Percentiles rank a stretch among this genome's conserved stretches.
Conservation (phyloP, 2,797 vertebrate genomes). For the Hydrophis major region DNA sequence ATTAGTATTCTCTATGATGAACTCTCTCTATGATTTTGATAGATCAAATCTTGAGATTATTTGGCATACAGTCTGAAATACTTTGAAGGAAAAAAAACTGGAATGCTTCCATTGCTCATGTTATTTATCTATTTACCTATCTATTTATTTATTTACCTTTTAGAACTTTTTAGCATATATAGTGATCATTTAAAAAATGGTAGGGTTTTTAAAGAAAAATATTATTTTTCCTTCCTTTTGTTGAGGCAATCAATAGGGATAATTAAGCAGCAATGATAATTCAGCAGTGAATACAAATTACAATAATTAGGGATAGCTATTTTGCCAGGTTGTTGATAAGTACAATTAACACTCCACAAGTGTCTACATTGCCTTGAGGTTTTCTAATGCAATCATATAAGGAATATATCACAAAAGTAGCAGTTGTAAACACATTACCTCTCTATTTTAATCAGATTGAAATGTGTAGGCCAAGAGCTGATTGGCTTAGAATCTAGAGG, state of each 20-base stretch:
- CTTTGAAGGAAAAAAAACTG: background rate
- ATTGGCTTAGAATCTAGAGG: conserved; percentile 90
- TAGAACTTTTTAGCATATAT: background rate
- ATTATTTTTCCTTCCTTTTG: background rate
- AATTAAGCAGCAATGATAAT: background rate
- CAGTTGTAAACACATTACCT: conserved; percentile 73
- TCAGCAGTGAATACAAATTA: background rate
- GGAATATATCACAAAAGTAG: background rate
- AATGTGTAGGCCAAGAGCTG: conserved; percentile 93
- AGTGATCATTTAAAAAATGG: background rate
- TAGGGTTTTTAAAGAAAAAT: background rate
- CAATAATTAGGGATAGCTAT: background rate
- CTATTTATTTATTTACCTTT: background rate
- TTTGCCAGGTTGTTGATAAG: background rate
- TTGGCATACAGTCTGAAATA: background rate
- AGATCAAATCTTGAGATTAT: background rate
- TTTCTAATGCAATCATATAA: background rate
- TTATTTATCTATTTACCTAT: background rate
- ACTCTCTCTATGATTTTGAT: background rate
- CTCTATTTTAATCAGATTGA: conserved; percentile 94
- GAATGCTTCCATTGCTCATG: background rate
- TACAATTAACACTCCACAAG: background rate
- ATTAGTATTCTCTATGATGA: background rate
- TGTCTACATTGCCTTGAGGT: background rate
- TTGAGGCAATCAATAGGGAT: background rate